Percentiles rank a stretch among this genome's conserved stretches.
Evolutionary conservation across 2,113 vertebrate genomes (phyloP).

Genomic region (Stegostoma tigrinum): DNA sequence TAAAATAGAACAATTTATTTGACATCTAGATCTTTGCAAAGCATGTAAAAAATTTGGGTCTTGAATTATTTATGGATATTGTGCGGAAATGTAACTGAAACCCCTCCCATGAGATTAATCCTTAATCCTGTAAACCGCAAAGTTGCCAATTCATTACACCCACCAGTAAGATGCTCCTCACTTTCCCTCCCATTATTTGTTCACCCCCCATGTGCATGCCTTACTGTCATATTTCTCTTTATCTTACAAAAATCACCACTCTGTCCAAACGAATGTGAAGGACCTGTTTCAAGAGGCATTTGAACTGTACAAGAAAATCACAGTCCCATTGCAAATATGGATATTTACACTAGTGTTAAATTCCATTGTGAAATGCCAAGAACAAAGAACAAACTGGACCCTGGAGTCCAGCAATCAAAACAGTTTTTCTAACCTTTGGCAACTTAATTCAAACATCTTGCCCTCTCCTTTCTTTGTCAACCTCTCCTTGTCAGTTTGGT

Average conservation of each 20-base stretch:
- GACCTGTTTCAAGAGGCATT: neutral
- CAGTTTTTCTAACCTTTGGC: neutral
- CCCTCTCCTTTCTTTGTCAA: neutral
- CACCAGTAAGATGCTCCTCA: neutral
- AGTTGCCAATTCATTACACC: neutral
- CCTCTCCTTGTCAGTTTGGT: neutral
- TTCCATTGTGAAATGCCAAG: neutral
- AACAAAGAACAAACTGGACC: neutral
- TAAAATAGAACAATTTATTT: neutral
- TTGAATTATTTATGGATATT: slow-evolving; percentile 14
- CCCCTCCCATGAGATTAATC: neutral
- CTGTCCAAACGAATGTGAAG: neutral
- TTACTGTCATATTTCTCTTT: neutral
- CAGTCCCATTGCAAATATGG: neutral
- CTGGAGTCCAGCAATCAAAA: neutral
- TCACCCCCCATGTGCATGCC: neutral
- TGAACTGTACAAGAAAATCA: neutral
- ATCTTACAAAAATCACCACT: neutral
- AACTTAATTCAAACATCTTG: neutral
- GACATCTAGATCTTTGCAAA: neutral
- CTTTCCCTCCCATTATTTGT: neutral
- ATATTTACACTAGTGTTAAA: neutral
- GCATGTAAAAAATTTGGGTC: neutral
- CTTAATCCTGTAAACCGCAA: neutral
- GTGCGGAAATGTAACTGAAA: slow-evolving; percentile 1